Percentiles rank a stretch among this genome's conserved stretches.
These are phyloP conservation scores for Xenopus laevis DNA, from an alignment of 2,113 vertebrate genomes.

Conservation along the genomic window DNA sequence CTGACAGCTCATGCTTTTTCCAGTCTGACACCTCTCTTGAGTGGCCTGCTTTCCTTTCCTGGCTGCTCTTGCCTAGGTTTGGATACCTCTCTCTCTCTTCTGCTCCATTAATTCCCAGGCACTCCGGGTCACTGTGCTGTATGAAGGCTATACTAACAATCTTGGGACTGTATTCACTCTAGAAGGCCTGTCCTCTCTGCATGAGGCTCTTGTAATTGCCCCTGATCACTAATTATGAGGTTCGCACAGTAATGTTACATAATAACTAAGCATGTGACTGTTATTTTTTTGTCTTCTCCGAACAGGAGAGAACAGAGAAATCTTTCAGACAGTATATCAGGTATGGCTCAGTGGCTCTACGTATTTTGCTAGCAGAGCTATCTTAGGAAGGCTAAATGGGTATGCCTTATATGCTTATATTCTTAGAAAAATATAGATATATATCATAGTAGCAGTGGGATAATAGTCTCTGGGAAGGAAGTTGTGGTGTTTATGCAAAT, in stretches of 20 bases:
- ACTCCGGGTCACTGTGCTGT: slow-evolving; percentile 16
- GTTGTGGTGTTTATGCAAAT: no score
- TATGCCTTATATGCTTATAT: no score
- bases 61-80: not conserved
- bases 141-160: slow-evolving; percentile 9
- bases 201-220: not conserved
- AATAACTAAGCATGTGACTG: slow-evolving; percentile 3
- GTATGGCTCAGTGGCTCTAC: no score
- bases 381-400: no score
- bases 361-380: no score
- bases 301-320: no score
- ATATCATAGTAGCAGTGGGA: no score
- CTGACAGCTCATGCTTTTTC: not conserved
- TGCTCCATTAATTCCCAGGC: slow-evolving; percentile 30
- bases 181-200: not conserved
- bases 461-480: no score
- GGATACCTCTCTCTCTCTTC: slow-evolving; percentile 16
- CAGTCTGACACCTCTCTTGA: slow-evolving; percentile 4
- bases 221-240: not conserved
- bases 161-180: not conserved
- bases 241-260: not conserved
- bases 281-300: no score
- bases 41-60: slow-evolving; percentile 1
- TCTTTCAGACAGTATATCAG: no score
- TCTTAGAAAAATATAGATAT: no score